Conservation (phyloP, 2,888 invertebrate genomes). For the Teleogryllus oceanicus region DNA sequence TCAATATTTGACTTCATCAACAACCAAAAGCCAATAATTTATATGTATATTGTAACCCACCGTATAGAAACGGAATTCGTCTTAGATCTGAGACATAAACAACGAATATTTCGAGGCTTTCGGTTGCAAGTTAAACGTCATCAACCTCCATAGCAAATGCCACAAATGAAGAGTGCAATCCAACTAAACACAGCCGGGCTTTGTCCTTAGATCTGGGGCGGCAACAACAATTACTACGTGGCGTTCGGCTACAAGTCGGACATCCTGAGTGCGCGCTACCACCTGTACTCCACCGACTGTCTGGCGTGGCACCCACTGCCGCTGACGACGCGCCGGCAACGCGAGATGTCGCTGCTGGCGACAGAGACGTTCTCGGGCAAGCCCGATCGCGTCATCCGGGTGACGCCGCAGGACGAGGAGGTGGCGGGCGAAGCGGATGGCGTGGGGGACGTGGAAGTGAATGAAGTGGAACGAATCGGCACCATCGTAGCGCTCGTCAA, state of each 20-base stretch:
- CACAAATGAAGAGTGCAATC: too few species aligned
- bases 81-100: too few species aligned
- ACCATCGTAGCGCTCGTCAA: neutral
- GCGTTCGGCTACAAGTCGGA: conserved; percentile 4
- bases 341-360: neutral
- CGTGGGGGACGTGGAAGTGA: neutral
- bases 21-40: too few species aligned
- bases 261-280: neutral
- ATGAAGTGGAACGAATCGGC: neutral
- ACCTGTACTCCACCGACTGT: neutral
- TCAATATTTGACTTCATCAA: too few species aligned
- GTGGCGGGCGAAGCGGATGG: neutral
- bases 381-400: neutral
- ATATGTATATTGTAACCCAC: too few species aligned
- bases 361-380: neutral
- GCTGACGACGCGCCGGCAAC: neutral
- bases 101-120: too few species aligned
- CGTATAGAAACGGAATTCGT: too few species aligned
- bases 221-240: neutral
- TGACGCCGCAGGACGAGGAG: neutral
- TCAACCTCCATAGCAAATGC: too few species aligned
- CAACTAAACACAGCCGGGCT: neutral
- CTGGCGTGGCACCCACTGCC: neutral
- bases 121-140: too few species aligned
- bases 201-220: neutral